These are phyloP conservation scores for Heliconius himera DNA, from an alignment of 1,140 invertebrate genomes.

Conservation along the genomic window DNA sequence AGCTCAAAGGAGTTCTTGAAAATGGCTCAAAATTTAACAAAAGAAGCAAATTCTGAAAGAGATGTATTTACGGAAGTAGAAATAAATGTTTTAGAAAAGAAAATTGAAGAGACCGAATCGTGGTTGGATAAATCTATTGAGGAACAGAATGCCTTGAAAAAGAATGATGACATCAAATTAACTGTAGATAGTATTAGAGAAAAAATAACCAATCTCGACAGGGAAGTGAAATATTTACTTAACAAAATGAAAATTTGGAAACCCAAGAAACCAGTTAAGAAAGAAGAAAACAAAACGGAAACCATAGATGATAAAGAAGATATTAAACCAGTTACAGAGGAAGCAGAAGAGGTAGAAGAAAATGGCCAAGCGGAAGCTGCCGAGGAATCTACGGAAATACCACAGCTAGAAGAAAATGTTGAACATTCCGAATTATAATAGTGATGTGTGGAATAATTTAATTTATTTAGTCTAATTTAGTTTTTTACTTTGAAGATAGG, in stretches of 20 bases:
- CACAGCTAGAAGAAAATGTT: constrained; percentile 61
- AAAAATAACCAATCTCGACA: constrained; percentile 92
- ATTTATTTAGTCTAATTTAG: constrained; percentile 77
- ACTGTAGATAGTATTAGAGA: constrained; percentile 91
- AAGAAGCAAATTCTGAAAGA: constrained; percentile 85
- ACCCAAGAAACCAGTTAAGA: constrained; percentile 84
- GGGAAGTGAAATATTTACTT: constrained; percentile 96
- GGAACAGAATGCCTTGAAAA: constrained; percentile 87
- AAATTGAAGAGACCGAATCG: constrained; percentile 89
- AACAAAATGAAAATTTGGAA: constrained; percentile 95
- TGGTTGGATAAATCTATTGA: constrained; percentile 82
- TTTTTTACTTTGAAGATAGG: constrained; percentile 62
- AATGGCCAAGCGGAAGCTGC: constrained; percentile 39
- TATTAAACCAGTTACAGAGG: constrained; percentile 35
- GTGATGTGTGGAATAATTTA: constrained; percentile 60
- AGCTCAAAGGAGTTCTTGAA: constrained; percentile 86
- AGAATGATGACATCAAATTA: constrained; percentile 88
- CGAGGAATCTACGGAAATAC: constrained; percentile 56
- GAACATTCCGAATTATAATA: constrained; percentile 82
- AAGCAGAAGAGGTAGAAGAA: constrained; percentile 29
- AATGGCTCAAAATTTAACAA: constrained; percentile 87
- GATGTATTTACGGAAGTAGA: constrained; percentile 91
- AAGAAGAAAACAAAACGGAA: constrained; percentile 72
- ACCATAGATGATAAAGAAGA: constrained; percentile 52
- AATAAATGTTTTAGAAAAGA: constrained; percentile 88